Evolutionary conservation across 1,140 invertebrate species (phyloP).

Genomic region (Trichogramma pretiosum): DNA sequence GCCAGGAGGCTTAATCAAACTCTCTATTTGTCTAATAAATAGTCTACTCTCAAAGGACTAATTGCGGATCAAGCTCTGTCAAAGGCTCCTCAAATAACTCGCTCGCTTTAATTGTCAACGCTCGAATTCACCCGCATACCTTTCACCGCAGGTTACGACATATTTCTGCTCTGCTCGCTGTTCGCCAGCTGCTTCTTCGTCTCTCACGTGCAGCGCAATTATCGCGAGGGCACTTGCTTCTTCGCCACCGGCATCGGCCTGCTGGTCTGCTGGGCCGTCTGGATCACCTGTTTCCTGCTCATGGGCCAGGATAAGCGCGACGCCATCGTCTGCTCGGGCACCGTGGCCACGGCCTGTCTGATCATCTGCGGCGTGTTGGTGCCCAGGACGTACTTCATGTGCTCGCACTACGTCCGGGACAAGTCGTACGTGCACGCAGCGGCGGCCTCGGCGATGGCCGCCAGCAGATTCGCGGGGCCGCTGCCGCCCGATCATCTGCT

Average conservation of each 20-base stretch:
- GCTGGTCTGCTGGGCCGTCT: constrained; percentile 45
- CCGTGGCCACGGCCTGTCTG: constrained; percentile 43
- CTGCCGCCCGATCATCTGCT: too few relatives aligned
- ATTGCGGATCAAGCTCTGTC: too few relatives aligned
- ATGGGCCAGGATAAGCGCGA: constrained; percentile 41
- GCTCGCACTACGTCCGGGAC: constrained; percentile 35
- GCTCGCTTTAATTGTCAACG: too few relatives aligned
- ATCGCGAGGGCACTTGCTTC: constrained; percentile 53
- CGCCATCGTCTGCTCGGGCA: constrained; percentile 41
- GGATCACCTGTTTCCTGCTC: constrained; percentile 46
- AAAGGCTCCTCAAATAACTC: too few relatives aligned
- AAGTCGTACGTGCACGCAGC: too few relatives aligned
- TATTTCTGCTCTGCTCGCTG: constrained; percentile 47
- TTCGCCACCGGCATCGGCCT: constrained; percentile 44
- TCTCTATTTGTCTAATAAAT: too few relatives aligned
- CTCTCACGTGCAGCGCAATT: constrained; percentile 49
- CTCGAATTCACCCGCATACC: too few relatives aligned
- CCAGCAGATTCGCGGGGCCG: too few relatives aligned
- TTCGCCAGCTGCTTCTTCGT: constrained; percentile 47
- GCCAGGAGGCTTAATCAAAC: too few relatives aligned
- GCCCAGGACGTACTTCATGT: constrained; percentile 52
- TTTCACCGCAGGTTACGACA: constrained; percentile 40
- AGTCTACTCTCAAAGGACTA: too few relatives aligned
- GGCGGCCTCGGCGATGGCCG: too few relatives aligned
- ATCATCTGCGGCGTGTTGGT: constrained; percentile 50